Percentiles rank a stretch among this genome's conserved stretches.
Evolutionary conservation across 1,140 invertebrate genomes (phyloP).

Genomic region (Euura lappo): DNA sequence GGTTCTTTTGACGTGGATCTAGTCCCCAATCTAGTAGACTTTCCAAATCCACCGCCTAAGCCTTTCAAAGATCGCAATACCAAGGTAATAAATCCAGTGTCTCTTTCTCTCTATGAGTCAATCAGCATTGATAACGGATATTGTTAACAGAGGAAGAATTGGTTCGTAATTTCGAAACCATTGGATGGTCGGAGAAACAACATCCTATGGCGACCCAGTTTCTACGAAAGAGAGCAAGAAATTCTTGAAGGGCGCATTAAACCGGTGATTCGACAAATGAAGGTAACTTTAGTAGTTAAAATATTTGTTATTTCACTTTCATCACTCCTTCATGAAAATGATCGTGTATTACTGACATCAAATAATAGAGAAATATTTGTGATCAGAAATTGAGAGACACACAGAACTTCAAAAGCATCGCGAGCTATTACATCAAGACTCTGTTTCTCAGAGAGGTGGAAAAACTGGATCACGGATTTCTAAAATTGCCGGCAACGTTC

Average conservation of each 20-base stretch:
- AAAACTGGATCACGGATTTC: neutral
- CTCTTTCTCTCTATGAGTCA: neutral
- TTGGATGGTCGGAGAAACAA: neutral
- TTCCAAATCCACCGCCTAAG: slow-evolving; percentile 30
- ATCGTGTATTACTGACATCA: no score
- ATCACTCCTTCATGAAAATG: neutral
- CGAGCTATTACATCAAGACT: slow-evolving; percentile 47
- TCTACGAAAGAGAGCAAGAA: slow-evolving; percentile 33
- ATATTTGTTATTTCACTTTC: neutral
- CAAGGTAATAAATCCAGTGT: neutral
- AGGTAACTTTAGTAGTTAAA: slow-evolving; percentile 26
- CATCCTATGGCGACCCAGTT: slow-evolving; percentile 36
- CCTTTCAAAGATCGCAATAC: neutral
- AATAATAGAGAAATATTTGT: neutral
- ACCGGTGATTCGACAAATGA: slow-evolving; percentile 36
- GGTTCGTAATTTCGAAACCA: slow-evolving; percentile 37
- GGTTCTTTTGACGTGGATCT: slow-evolving; percentile 55
- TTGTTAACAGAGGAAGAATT: slow-evolving; percentile 14
- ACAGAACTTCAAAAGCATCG: slow-evolving; percentile 27
- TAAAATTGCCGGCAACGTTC: slow-evolving; percentile 17
- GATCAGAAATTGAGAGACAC: slow-evolving; percentile 41
- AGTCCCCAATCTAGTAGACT: slow-evolving; percentile 57
- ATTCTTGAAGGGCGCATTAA: slow-evolving; percentile 23
- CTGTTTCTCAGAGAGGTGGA: slow-evolving; percentile 31
- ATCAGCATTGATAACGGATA: no score